A percentile compares a stretch with the other conserved stretches of the same genome.
Evolutionary conservation across 2,113 vertebrate species (phyloP).

Genomic region (Tragelaphus buxtoni): DNA sequence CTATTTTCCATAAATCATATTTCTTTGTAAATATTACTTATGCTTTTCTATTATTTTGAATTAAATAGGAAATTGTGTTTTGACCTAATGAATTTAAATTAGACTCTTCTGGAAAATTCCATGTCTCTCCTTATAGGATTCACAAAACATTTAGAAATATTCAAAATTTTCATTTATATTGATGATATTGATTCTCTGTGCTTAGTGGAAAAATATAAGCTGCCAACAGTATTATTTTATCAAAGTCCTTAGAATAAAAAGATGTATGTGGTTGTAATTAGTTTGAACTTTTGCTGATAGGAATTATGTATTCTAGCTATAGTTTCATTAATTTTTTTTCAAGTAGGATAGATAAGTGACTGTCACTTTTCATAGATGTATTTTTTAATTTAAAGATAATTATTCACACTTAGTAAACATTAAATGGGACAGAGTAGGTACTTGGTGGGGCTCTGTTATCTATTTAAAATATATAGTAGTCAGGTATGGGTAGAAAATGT

Average conservation of each 20-base stretch:
- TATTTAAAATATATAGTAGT: slow-evolving; percentile 16
- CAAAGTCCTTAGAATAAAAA: too few species aligned
- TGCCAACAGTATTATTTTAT: slow-evolving; percentile 20
- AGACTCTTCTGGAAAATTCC: neutral
- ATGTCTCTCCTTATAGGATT: slow-evolving; percentile 23
- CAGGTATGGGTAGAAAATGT: neutral
- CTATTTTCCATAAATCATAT: neutral
- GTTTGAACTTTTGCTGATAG: too few species aligned
- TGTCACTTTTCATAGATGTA: neutral
- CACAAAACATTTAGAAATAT: slow-evolving; percentile 37
- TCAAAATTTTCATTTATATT: slow-evolving; percentile 39
- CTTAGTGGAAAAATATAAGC: slow-evolving; percentile 42
- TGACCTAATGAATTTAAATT: slow-evolving; percentile 16
- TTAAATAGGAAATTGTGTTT: slow-evolving; percentile 49
- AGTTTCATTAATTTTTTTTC: slow-evolving; percentile 28
- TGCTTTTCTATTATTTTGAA: slow-evolving; percentile 44
- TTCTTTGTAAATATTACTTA: slow-evolving; percentile 34
- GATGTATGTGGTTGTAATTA: too few species aligned
- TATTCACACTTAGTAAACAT: slow-evolving; percentile 25
- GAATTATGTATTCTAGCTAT: too few species aligned
- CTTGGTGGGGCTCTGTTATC: neutral
- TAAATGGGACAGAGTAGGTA: neutral
- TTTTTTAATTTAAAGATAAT: slow-evolving; percentile 31
- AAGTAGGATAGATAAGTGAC: neutral
- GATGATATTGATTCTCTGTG: slow-evolving; percentile 33